Evolutionary conservation across 2,888 invertebrate species (phyloP).

Genomic region (Caenorhabditis panamensis): DNA sequence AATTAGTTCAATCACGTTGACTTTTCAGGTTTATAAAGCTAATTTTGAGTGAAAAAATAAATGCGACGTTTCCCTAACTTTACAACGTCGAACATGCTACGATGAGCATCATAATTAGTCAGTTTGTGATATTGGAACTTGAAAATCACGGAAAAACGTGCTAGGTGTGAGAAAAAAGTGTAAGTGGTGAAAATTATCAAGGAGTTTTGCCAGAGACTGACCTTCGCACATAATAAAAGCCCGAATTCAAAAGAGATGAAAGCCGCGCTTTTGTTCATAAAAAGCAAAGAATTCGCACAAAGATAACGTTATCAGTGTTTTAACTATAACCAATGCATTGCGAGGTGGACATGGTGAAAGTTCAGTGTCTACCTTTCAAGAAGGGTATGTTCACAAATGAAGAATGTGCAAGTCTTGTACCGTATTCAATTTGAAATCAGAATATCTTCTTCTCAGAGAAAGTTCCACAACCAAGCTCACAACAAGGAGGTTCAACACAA

Average conservation of each 20-base stretch:
- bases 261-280: slow-evolving; percentile 35
- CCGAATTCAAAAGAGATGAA: slow-evolving; percentile 21
- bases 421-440: too few species aligned
- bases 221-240: slow-evolving; percentile 45
- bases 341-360: neutral
- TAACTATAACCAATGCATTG: neutral
- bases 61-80: too few species aligned
- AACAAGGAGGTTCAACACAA: too few species aligned
- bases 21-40: too few species aligned
- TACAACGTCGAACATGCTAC: too few species aligned
- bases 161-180: neutral
- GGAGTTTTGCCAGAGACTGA: neutral
- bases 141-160: neutral
- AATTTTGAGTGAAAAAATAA: too few species aligned
- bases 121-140: neutral
- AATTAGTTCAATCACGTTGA: too few species aligned
- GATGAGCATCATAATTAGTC: too few species aligned
- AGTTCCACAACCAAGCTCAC: too few species aligned
- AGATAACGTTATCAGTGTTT: neutral
- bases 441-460: too few species aligned
- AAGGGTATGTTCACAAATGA: too few species aligned
- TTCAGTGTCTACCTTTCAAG: neutral
- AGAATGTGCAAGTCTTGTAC: too few species aligned
- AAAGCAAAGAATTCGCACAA: slow-evolving; percentile 16
- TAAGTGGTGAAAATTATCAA: neutral